phyloP scores from a whole-genome alignment of 2,888 invertebrate genomes.

The Elgonia sp. region DNA sequence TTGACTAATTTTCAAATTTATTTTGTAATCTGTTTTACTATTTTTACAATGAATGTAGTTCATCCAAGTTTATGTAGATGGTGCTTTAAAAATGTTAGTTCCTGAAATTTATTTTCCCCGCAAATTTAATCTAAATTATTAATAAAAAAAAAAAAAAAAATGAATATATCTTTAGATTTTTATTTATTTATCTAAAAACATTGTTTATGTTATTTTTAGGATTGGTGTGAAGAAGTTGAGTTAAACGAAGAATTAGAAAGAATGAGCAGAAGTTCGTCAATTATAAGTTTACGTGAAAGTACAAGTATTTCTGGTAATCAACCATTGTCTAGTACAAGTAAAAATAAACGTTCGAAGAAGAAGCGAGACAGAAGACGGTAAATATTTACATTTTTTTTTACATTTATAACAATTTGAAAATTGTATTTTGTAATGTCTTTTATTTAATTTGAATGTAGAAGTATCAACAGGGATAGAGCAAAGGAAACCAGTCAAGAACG shows the following conservation, averaged over 20 bases:
- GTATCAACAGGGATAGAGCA: conserved; percentile 83
- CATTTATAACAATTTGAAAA: conserved; percentile 7
- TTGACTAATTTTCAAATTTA: too few relatives aligned
- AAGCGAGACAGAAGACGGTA: conserved; percentile 84
- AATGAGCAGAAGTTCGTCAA: conserved; percentile 88
- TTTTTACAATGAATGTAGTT: too few relatives aligned
- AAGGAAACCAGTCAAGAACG: conserved; percentile 85
- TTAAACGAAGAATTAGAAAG: conserved; percentile 87
- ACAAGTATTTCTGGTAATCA: conserved; percentile 79
- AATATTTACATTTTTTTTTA: conserved; percentile 78
- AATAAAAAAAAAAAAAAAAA: neutral
- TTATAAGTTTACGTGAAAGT: conserved; percentile 87
- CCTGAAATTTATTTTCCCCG: too few relatives aligned
- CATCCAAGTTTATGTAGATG: too few relatives aligned
- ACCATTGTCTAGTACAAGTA: conserved; percentile 84
- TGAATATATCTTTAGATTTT: neutral
- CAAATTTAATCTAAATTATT: too few relatives aligned
- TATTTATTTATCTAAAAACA: conserved; percentile 2
- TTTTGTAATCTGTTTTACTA: too few relatives aligned
- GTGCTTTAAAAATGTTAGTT: too few relatives aligned
- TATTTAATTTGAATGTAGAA: conserved; percentile 69
- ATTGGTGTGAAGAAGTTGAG: conserved; percentile 90
- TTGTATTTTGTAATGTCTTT: too few relatives aligned
- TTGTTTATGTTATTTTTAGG: conserved; percentile 83
- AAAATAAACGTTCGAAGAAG: conserved; percentile 87